Percentiles rank a stretch among this genome's conserved stretches.
Conservation (phyloP, 2,113 vertebrate species). For the Lota lota region DNA sequence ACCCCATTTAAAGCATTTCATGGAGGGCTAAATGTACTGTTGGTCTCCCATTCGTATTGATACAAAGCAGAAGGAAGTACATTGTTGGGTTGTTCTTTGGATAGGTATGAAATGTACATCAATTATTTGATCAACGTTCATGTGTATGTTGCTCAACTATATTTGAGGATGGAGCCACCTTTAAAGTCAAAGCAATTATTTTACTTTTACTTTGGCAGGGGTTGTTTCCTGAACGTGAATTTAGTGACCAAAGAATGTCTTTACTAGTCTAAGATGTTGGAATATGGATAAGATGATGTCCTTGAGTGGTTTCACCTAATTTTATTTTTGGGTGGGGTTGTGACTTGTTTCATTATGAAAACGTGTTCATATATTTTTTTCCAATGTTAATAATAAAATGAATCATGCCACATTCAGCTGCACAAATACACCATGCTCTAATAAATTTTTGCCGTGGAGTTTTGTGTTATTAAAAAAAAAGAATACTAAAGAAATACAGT, state of each 20-base stretch:
- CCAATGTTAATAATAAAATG: constrained; percentile 21
- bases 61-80: no score
- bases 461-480: no score
- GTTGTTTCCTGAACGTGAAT: constrained; percentile 13
- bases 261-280: constrained; percentile 26
- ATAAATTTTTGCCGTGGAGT: no score
- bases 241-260: constrained; percentile 71
- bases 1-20: no score
- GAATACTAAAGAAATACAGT: no score
- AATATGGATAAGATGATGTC: constrained; percentile 31
- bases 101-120: no score
- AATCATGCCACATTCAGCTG: neutral
- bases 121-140: neutral
- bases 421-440: no score
- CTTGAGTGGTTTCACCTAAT: constrained; percentile 23
- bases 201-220: constrained; percentile 43
- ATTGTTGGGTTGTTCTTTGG: no score
- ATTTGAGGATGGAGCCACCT: neutral
- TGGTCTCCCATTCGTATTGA: no score
- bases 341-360: constrained; percentile 25
- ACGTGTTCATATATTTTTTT: constrained; percentile 7
- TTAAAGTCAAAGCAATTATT: constrained; percentile 20
- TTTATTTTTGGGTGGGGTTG: constrained; percentile 19
- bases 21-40: no score
- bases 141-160: neutral